Evolutionary conservation across 2,888 invertebrate genomes (phyloP), one percentile per base, ranked within the genome.

Genomic region (Caenorhabditis virilis): DNA sequence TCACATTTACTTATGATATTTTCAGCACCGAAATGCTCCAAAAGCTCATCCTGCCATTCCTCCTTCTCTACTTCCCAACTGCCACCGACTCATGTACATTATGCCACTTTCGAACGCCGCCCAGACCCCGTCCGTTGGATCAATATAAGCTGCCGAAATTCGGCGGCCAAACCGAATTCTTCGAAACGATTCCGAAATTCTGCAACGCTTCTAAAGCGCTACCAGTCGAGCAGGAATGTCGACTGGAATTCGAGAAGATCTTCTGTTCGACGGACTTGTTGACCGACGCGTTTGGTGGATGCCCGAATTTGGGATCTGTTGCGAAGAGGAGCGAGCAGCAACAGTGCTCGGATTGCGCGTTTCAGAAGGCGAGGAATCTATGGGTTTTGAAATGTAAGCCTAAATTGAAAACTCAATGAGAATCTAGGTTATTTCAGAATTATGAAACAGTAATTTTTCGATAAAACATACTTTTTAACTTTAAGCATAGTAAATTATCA

Each of bases 71-170:
- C 38, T 13, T 30, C 36, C 7, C n/a, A 20, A 5, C 41, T 22
- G 23, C 9, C n/a, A 2, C 38, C 7, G 1, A n/a, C n/a, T 57
- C 43, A 9, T 77, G 77, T 55, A 69, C 74, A 11, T 60, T 77
- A 2, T 77, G 77, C 53, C 69, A 67, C 23, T 62, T 75, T 27
- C 56, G 74, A 38, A 65, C 66, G 4, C 77, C 77, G 15, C 77
- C 77, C 2, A 42, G 76, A 33, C 81, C 81, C 0, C 68, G 79
- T 26, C 81, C 81, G 7, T 57, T 81, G 46, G 82, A 81, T 58
- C 81, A 81, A 54, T 80, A 82, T 56, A 74, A 79, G 26, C 58
- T 82, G 15, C 81, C 81, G 4, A 60, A 30, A 36, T 7, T 59
- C 15, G 64, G 65, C 13, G 49, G 64, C n/a, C 57, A 64, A 3